Percentiles rank a stretch among this genome's conserved stretches.
These are phyloP conservation scores for Tragulus kanchil DNA, from an alignment of 2,113 vertebrate species.

Conservation along the genomic window DNA sequence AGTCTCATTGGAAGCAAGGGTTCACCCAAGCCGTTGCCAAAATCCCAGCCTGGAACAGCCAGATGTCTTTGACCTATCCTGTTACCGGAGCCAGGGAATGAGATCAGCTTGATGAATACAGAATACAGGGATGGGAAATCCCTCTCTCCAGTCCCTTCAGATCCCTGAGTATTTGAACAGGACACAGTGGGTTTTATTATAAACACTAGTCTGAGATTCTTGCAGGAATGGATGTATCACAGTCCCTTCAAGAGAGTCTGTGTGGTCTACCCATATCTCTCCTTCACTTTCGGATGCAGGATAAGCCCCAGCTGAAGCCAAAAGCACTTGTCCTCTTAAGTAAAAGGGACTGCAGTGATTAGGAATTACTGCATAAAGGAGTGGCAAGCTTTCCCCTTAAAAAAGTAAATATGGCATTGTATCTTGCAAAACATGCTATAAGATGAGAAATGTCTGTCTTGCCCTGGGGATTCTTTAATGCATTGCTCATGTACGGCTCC, in stretches of 20 bases:
- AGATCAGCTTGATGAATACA: constrained; percentile 39
- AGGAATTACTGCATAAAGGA: background rate
- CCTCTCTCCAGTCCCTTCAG: background rate
- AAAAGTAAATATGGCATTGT: background rate
- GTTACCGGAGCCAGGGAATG: constrained; percentile 23
- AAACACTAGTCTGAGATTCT: constrained; percentile 1
- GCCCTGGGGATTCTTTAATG: background rate
- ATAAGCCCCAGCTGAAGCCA: constrained; percentile 37
- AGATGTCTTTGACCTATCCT: constrained; percentile 53
- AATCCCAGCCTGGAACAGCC: constrained; percentile 29
- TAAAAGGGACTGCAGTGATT: background rate
- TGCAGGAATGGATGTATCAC: background rate
- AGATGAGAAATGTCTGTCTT: background rate
- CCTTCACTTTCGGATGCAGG: background rate
- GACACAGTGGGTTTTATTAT: background rate
- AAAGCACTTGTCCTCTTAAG: constrained; percentile 37
- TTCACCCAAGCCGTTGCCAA: background rate
- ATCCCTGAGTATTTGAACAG: constrained; percentile 8
- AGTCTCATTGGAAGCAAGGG: background rate
- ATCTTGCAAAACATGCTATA: constrained; percentile 11
- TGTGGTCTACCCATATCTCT: background rate
- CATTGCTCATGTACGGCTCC: background rate
- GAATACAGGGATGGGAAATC: background rate
- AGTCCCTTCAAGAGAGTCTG: constrained; percentile 15
- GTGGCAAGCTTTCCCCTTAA: background rate